phyloP scores from a whole-genome alignment of 2,113 vertebrate genomes.

The Oreochromis tanganicae region DNA sequence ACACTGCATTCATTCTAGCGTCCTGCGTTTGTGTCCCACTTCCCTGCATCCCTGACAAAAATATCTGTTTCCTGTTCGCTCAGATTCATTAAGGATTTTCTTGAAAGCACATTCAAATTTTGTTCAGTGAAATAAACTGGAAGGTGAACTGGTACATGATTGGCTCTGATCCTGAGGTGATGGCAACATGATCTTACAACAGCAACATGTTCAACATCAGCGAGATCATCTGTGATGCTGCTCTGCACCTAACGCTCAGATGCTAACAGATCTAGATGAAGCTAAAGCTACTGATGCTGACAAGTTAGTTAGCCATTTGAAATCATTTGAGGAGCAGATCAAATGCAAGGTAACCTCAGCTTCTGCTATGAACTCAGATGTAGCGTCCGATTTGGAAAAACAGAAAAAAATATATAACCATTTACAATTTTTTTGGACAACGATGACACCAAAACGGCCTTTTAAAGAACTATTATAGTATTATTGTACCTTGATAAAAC shows the following conservation, averaged over 20 bases:
- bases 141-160: too few relatives aligned
- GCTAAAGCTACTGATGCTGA: not conserved
- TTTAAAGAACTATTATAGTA: not conserved
- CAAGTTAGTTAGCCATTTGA: not conserved
- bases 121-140: too few relatives aligned
- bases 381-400: not conserved
- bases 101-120: not conserved
- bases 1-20: too few relatives aligned
- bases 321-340: not conserved
- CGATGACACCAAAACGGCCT: accelerated
- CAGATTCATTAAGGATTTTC: not conserved
- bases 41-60: too few relatives aligned
- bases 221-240: too few relatives aligned
- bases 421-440: not conserved
- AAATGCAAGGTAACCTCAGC: not conserved
- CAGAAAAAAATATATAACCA: not conserved
- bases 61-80: not conserved
- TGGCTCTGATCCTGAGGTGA: not conserved
- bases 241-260: too few relatives aligned
- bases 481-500: accelerated
- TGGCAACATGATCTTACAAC: too few relatives aligned
- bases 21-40: too few relatives aligned
- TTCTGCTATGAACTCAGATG: not conserved
- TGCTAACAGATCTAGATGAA: too few relatives aligned
- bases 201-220: too few relatives aligned